These are phyloP conservation scores for Natator depressus DNA, from an alignment of 2,113 vertebrate species.

Conservation along the genomic window DNA sequence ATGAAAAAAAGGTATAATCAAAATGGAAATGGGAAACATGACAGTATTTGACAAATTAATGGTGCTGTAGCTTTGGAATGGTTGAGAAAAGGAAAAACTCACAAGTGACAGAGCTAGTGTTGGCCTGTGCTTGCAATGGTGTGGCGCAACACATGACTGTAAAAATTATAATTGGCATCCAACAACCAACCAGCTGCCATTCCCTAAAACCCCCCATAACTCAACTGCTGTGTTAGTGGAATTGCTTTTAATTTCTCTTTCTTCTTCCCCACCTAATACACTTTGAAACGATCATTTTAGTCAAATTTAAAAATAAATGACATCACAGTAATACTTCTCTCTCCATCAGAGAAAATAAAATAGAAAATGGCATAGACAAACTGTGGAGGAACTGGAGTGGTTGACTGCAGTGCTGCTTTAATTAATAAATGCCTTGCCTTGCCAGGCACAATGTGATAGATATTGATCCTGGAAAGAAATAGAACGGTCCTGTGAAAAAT, in stretches of 20 bases:
- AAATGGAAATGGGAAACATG: neutral
- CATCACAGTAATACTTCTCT: neutral
- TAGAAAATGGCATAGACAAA: conserved; percentile 48
- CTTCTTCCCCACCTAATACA: neutral
- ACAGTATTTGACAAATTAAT: neutral
- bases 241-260: neutral
- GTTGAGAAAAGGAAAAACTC: neutral
- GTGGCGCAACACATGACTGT: neutral
- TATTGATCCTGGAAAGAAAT: conserved; percentile 1
- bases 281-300: neutral
- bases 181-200: neutral
- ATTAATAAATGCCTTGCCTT: conserved; percentile 53
- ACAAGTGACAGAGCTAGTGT: neutral
- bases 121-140: neutral
- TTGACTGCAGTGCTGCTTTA: conserved; percentile 46
- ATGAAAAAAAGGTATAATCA: neutral
- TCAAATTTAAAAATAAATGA: conserved; percentile 10
- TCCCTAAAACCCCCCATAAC: neutral
- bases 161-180: neutral
- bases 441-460: neutral
- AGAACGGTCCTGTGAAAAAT: neutral
- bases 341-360: neutral
- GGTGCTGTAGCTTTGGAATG: neutral
- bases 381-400: conserved; percentile 28
- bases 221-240: rapidly evolving